Base-by-base conservation (phyloP, 2,113 vertebrate genomes). In the Eublepharis macularius region DNA sequence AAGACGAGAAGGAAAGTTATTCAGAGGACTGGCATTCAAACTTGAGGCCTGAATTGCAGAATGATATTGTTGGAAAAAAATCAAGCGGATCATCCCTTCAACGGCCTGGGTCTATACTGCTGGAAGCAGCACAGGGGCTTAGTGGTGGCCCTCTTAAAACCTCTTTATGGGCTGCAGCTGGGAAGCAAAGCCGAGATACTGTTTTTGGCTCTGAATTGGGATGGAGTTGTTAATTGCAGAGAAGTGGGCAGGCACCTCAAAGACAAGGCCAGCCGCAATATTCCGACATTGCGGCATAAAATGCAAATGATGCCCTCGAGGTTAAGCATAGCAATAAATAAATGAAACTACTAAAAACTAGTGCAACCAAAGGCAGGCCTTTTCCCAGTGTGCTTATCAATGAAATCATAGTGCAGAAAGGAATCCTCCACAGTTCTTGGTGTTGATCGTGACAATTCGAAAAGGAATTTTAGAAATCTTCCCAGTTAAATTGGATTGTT, bases 1-100 rank as follows among this genome's bases (percentile, higher is more conserved):
- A 5, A 34, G 69, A 0, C 4, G 43, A n/a, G 0, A 87, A 29
- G 19, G 0, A 49, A 4, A 21, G 83, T 83, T 24, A 0, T 86
- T 76, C 43, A 4, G 49, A 45, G 51, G 51, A n/a, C 11, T 32
- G 47, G 10, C 2, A 7, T 29, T 54, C 47, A 14, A 69, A 79
- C 19, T 6, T 14, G 24, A 72, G 51, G 39, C 43, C 70, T 76
- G 39, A 76, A 43, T 73, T 54, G 45, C 19, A 57, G 39, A 26
- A 72, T 36, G 51, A 47, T 45, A 51, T 2, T 34, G 19, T 72
- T 79, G 29, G 66, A n/a, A 70, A 29, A 43, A 12, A 79, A 34
- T 19, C 36, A 26, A 41, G 29, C 13, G 29, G 29, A 39, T 69
- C 19, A 49, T 41, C 34, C 16, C 29, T 60, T 43, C 57, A 11